phyloP scores from a whole-genome alignment of 2,113 vertebrate genomes.

The Loxodonta africana region DNA sequence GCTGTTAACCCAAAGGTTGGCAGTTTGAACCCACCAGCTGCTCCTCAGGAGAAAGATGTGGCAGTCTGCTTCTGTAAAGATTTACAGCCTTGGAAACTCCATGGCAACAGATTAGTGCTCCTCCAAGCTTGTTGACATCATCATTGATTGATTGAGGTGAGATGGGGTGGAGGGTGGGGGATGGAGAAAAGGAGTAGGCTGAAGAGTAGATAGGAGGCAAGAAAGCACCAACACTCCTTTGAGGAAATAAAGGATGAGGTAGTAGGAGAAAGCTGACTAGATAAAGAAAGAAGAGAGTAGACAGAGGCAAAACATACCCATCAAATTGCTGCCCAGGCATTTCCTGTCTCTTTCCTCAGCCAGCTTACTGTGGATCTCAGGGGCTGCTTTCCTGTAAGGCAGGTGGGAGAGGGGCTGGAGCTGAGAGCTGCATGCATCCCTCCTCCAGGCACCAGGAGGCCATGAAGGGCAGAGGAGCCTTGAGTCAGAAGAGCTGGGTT shows the following conservation, averaged over 20 bases:
- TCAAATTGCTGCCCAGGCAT: neutral
- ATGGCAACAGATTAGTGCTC: neutral
- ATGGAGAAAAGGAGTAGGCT: neutral
- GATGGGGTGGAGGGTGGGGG: too few species aligned
- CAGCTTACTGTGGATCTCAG: neutral
- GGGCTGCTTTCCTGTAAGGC: neutral
- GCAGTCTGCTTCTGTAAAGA: neutral
- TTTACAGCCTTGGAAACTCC: neutral
- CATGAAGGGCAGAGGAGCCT: neutral
- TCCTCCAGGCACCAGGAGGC: neutral
- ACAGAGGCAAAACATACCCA: neutral
- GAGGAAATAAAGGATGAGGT: conserved; percentile 35
- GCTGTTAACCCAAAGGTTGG: too few species aligned
- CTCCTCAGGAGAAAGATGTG: neutral
- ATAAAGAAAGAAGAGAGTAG: neutral
- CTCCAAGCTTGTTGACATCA: neutral
- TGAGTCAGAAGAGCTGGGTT: neutral
- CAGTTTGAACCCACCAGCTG: too few species aligned
- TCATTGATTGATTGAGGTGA: neutral
- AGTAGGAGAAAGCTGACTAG: neutral
- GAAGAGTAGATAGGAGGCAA: neutral
- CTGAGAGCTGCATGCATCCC: neutral
- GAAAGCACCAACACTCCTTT: neutral
- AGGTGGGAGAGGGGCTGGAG: neutral
- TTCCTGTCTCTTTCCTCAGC: neutral